phyloP scores from a whole-genome alignment of 92 coral and sea anemone genomes.

The Blastomussa wellsi region DNA sequence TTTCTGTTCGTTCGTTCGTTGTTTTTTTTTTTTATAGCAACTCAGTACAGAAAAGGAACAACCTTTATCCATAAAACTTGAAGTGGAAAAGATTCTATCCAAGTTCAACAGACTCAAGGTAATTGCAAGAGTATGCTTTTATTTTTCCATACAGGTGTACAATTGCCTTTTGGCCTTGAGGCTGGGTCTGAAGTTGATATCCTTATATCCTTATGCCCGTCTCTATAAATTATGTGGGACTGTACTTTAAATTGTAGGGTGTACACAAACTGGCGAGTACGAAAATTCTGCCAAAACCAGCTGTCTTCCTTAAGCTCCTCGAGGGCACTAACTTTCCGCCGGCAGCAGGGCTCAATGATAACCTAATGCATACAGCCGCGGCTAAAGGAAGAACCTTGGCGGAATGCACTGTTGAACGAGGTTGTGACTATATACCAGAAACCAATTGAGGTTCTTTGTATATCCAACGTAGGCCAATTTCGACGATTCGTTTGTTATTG shows the following conservation, averaged over 20 bases:
- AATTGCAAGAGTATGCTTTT: not conserved
- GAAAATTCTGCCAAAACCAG: not conserved
- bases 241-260: not conserved
- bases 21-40: not conserved
- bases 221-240: no score
- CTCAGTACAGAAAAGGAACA: not conserved
- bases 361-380: not conserved
- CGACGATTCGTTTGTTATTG: not conserved
- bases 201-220: no score
- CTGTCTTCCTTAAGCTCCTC: not conserved
- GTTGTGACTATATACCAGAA: not conserved
- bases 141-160: not conserved
- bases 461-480: not conserved
- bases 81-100: slow-evolving; percentile 54
- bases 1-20: no score
- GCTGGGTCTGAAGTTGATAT: no score
- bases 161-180: no score
- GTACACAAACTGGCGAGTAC: not conserved
- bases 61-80: slow-evolving; percentile 52
- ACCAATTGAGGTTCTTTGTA: no score
- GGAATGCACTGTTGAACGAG: not conserved
- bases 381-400: not conserved
- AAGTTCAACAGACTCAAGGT: slow-evolving; percentile 77
- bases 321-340: not conserved
- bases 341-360: not conserved